Evolutionary conservation across 2,113 vertebrate genomes (phyloP), one percentile per base, ranked within the genome.

Genomic region (Hirundichthys speculiger): DNA sequence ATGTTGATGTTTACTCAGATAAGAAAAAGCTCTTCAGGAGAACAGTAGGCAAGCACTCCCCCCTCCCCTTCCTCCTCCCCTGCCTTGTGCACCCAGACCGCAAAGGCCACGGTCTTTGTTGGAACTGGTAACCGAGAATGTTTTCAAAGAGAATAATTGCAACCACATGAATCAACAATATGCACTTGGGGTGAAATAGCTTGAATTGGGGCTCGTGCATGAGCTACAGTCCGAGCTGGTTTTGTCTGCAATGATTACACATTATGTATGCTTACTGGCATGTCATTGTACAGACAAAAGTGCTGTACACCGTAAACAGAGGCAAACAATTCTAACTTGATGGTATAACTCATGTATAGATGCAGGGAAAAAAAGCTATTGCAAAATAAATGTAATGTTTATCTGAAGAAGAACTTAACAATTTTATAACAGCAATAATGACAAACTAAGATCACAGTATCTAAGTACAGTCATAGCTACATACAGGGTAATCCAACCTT

Each of bases 121-220:
- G 83, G 73, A 85, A 79, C 82, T 73, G 63, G 73, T 82, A 60
- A 73, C 75, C 48, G 73, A 74, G 68, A 89, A 80, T 77, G 72
- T 81, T 89, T 82, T 82, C 63, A 84, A 88, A 81, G 86, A 83
- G 70, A 21, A 71, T 82, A 84, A 86, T 84, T 86, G 80, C 86
- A 79, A 82, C 87, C 90, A 86, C 85, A 87, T 90, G 83, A 88
- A 86, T 83, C 61, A 81, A 69, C 81, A 82, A 52, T 70, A 59
- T 73, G 71, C 49, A 56, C 51, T 75, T 41, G 15, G 72, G 58
- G 65, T 69, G 56, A 86, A 83, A 39, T 45, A 34, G 62, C 21
- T 58, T 54, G 55, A 68, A 82, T 19, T 49, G 30, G 50, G 5
- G 41, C 42, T 38, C 53, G 50, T 66, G 68, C 43, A n/a, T 75